Evolutionary conservation across 2,888 invertebrate species (phyloP), one percentile per base, ranked within the genome.

Genomic region (Mesoligia furuncula): DNA sequence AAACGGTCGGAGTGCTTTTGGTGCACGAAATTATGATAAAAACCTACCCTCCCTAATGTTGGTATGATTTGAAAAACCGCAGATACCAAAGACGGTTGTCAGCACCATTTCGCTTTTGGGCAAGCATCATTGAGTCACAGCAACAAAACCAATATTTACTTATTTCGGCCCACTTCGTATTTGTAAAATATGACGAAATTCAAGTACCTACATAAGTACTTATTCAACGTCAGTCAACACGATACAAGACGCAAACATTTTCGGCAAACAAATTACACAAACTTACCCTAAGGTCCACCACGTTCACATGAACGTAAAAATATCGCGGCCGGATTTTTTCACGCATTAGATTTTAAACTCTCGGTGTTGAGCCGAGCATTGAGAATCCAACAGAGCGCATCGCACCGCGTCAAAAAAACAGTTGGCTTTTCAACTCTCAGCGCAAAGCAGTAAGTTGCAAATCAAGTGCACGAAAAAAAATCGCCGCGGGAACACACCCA

Each of bases 101-200:
- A 15, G 42, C 27, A 59, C 15, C 17, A 31, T 79, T 51, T 42
- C 9, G 15, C 71, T 9, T 57, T 68, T 76, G 57, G 20, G 48
- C 57, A 42, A 36, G 24, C 17, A 5, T 42, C 4, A 51, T 54
- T 75, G 59, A 42, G 31, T 36, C 4, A 64, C 20, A 59, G 15
- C 17, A 54, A 70, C 27, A 45, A 70, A 51, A 68, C 20, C 8
- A 79, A 79, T 76, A 80, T 83, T 70, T 61, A 67, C 61, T 61
- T 70, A 39, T 69, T 48, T 17, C 42, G 78, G 59, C 59, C 65
- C 45, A 66, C 83, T 76, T 76, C 15, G 54, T 48, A 57, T 81
- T 62, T 20, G 51, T 61, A 48, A 67, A 81, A 42, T 39, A 62
- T 68, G 57, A 42, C 57, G 57, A 77, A 59, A 82, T 42, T 59